Evolutionary conservation across 2,113 vertebrate genomes (phyloP).

Genomic region (Muntiacus muntjak): DNA sequence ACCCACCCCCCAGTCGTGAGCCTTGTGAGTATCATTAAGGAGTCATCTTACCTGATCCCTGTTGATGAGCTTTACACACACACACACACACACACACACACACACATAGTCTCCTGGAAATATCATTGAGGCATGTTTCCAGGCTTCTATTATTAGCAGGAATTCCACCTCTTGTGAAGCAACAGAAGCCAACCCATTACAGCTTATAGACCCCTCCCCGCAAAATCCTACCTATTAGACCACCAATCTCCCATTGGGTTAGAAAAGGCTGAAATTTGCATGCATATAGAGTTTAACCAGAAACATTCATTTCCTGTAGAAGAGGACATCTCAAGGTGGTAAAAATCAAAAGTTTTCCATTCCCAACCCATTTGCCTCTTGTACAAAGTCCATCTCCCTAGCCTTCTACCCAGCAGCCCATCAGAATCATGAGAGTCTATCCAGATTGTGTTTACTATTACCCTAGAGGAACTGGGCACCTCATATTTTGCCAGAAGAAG

Average conservation of each 20-base stretch:
- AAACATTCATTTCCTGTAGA: slow-evolving; percentile 42
- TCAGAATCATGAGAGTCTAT: not conserved
- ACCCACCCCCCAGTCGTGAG: slow-evolving; percentile 36
- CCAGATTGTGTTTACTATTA: not conserved
- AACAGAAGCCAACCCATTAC: slow-evolving; percentile 60
- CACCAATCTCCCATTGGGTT: slow-evolving; percentile 56
- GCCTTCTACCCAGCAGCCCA: not conserved
- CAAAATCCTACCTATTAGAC: slow-evolving; percentile 67
- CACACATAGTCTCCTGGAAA: slow-evolving; percentile 40
- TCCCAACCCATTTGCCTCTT: not conserved
- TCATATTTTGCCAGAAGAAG: not conserved
- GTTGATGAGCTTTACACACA: slow-evolving; percentile 49
- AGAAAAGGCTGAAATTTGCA: slow-evolving; percentile 71
- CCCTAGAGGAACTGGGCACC: not conserved
- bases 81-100: not conserved
- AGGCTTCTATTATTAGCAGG: slow-evolving; percentile 45
- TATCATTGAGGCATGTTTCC: slow-evolving; percentile 27
- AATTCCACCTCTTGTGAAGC: slow-evolving; percentile 43
- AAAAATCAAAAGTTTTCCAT: not conserved
- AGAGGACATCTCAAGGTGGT: slow-evolving; percentile 56
- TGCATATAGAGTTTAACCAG: slow-evolving; percentile 55
- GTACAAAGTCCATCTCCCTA: not conserved
- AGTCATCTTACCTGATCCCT: slow-evolving; percentile 67
- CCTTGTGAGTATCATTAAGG: slow-evolving; percentile 60
- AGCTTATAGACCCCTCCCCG: slow-evolving; percentile 36